A percentile compares a stretch with the other conserved stretches of the same genome.
These are phyloP conservation scores for Rana temporaria DNA, from an alignment of 2,113 vertebrate genomes.

Conservation along the genomic window DNA sequence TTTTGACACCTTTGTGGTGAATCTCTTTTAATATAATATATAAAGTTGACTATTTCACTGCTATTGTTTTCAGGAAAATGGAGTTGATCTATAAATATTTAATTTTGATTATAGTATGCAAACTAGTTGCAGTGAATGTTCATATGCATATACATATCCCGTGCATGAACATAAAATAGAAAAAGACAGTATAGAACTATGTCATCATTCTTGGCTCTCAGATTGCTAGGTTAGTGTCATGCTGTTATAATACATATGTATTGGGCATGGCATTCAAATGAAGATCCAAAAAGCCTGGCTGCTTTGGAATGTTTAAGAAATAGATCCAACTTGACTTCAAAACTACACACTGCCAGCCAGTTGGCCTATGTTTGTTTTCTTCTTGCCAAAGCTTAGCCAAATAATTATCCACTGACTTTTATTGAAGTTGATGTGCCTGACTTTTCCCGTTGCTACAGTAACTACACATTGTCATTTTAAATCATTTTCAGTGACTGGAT, in stretches of 20 bases:
- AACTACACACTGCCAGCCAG: conserved; percentile 23
- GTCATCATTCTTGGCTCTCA: background rate
- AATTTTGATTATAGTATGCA: too few species aligned
- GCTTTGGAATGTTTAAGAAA: conserved; percentile 18
- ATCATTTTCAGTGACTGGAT: conserved; percentile 14
- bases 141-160: too few species aligned
- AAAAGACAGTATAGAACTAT: background rate
- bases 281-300: conserved; percentile 28
- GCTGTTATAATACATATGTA: conserved; percentile 16
- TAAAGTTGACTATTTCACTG: too few species aligned
- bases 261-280: background rate
- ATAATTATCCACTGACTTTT: conserved; percentile 43
- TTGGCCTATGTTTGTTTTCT: conserved; percentile 2
- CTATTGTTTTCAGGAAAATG: too few species aligned
- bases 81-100: too few species aligned
- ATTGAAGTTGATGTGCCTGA: conserved; percentile 26
- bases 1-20: too few species aligned
- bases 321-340: conserved; percentile 16
- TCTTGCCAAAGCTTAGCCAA: conserved; percentile 39
- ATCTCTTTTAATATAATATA: too few species aligned
- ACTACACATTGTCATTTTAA: conserved; percentile 35
- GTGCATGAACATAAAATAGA: too few species aligned
- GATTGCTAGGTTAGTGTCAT: background rate
- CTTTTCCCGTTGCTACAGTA: conserved; percentile 9
- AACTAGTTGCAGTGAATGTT: too few species aligned